Percentiles rank a stretch among this genome's conserved stretches.
phyloP scores from a whole-genome alignment of 2,888 invertebrate genomes.

The Scaptomyza parva region DNA sequence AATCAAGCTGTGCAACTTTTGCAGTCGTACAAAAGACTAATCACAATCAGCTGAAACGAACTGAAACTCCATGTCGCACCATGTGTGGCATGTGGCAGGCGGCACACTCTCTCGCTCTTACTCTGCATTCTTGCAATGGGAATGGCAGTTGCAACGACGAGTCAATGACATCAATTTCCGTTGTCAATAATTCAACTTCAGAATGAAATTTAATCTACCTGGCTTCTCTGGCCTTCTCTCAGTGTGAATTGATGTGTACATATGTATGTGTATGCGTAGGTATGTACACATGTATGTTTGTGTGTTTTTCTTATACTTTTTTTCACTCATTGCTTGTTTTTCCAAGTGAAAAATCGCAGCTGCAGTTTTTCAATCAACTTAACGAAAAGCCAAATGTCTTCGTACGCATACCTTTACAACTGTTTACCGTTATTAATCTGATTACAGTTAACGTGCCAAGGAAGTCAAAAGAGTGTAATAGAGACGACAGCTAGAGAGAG shows the following conservation, averaged over 20 bases:
- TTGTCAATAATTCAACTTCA: slow-evolving; percentile 71
- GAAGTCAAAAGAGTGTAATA: slow-evolving; percentile 11
- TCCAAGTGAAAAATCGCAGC: background rate
- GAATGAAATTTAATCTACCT: slow-evolving; percentile 68
- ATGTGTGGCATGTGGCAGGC: slow-evolving; percentile 22
- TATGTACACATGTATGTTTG: background rate
- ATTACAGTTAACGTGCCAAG: slow-evolving; percentile 64
- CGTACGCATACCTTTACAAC: slow-evolving; percentile 43
- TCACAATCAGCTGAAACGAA: slow-evolving; percentile 59
- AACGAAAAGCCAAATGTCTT: slow-evolving; percentile 31
- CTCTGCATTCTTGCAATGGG: too few species aligned
- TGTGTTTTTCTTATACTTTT: background rate
- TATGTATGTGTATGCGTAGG: too few species aligned
- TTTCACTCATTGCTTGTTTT: background rate
- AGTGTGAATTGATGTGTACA: background rate
- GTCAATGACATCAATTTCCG: slow-evolving; percentile 71
- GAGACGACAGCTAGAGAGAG: background rate
- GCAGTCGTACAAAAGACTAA: slow-evolving; percentile 56
- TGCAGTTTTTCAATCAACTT: slow-evolving; percentile 50
- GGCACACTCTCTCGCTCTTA: too few species aligned
- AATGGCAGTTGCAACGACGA: slow-evolving; percentile 52
- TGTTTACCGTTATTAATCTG: slow-evolving; percentile 76
- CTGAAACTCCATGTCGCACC: slow-evolving; percentile 24
- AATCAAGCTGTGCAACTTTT: slow-evolving; percentile 54
- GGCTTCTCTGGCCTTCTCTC: slow-evolving; percentile 4